Percentiles rank a stretch among this genome's conserved stretches.
phyloP scores from a whole-genome alignment of 2,113 vertebrate species.

The Anarrhichthys ocellatus region DNA sequence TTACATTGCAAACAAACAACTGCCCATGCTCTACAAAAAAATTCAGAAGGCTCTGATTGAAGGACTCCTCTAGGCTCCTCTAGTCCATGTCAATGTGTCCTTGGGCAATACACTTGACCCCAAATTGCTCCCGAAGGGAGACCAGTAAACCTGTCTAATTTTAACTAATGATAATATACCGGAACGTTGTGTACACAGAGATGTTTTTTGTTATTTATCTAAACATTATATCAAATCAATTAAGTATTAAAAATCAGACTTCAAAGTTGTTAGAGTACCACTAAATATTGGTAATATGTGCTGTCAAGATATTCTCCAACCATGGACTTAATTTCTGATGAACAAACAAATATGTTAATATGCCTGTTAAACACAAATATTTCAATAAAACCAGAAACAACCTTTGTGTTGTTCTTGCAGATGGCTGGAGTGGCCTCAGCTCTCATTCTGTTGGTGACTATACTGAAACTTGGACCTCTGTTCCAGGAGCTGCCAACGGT shows the following conservation, averaged over 20 bases:
- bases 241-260: background rate
- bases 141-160: background rate
- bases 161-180: background rate
- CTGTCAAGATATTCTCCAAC: background rate
- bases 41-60: background rate
- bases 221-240: constrained; percentile 6
- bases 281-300: background rate
- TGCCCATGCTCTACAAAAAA: background rate
- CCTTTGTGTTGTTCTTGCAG: constrained; percentile 73
- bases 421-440: constrained; percentile 88
- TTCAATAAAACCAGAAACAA: background rate
- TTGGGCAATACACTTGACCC: too few relatives aligned
- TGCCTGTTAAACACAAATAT: background rate
- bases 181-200: background rate
- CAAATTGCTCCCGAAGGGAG: too few relatives aligned
- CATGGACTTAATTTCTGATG: background rate
- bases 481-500: constrained; percentile 96
- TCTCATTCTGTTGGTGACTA: constrained; percentile 91
- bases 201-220: background rate
- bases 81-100: too few relatives aligned
- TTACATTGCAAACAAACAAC: background rate
- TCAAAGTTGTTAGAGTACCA: background rate
- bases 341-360: background rate
- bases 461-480: constrained; percentile 92
- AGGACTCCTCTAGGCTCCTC: too few relatives aligned